Evolutionary conservation across 2,797 vertebrate species (phyloP).

Genomic region (Melanotaenia nigrans): DNA sequence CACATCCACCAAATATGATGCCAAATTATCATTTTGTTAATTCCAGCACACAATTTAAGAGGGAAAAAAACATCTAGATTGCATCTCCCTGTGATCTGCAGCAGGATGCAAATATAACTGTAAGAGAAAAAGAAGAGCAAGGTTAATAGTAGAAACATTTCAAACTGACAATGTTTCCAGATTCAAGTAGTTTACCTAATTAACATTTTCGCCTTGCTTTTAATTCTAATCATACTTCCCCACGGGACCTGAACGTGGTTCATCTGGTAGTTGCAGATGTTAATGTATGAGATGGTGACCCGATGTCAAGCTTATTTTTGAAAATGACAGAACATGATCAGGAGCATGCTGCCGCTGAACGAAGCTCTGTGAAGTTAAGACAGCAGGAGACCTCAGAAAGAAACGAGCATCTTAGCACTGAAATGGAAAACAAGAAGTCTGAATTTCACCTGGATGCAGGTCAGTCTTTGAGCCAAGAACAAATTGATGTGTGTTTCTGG

Average conservation of each 20-base stretch:
- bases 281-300: slow-evolving; percentile 95
- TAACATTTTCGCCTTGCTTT: slow-evolving; percentile 98
- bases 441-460: slow-evolving; percentile 69
- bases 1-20: slow-evolving; percentile 20
- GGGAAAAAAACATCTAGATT: not conserved
- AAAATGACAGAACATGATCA: slow-evolving; percentile 55
- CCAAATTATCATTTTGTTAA: slow-evolving; percentile 3
- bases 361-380: slow-evolving; percentile 13
- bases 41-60: slow-evolving; percentile 9
- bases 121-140: slow-evolving; percentile 30
- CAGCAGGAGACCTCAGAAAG: slow-evolving; percentile 2
- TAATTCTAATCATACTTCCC: slow-evolving; percentile 98
- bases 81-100: slow-evolving; percentile 40
- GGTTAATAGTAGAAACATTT: slow-evolving; percentile 73
- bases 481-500: slow-evolving; percentile 69
- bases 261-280: slow-evolving; percentile 93
- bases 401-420: slow-evolving; percentile 18
- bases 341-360: slow-evolving; percentile 11
- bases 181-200: slow-evolving; percentile 98
- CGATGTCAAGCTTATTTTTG: slow-evolving; percentile 77
- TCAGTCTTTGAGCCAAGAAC: slow-evolving; percentile 67
- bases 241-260: slow-evolving; percentile 90
- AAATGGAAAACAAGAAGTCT: slow-evolving; percentile 25
- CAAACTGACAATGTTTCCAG: slow-evolving; percentile 90
- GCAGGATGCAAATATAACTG: slow-evolving; percentile 28